Evolutionary conservation across 2,113 vertebrate species (phyloP), one percentile per base, ranked within the genome.

Genomic region (Tachycineta bicolor): DNA sequence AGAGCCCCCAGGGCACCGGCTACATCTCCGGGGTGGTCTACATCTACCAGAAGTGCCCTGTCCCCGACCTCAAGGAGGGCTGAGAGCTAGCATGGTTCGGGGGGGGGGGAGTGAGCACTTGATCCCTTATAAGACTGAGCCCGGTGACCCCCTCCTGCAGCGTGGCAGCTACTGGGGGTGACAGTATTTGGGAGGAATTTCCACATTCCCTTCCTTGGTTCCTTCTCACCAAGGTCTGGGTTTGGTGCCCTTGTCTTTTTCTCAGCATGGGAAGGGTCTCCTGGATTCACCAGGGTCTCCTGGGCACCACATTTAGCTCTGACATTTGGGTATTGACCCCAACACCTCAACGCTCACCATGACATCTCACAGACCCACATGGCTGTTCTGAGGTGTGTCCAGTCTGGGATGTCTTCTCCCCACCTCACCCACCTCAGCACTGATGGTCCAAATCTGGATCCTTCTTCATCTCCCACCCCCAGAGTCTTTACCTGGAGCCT

Each of bases 11-110:
- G 8, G 74, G 82, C 47, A 85, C 90, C 0, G 97, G 96, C 34
- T 99, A 99, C 97, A 99, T 99, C 95, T 70, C 98, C 0, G 99
- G 99, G 2, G 94, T 93, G 6, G 69, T 99, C 52, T 99, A 99
- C 68, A 25, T 99, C 47, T 99, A 98, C 94, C 97, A 43, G 52
- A 99, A 98, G 80, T 94, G 96, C 41, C 50, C 88, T 2, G 10
- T 94, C 3, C 71, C 68, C 2, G 6, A 5, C 2, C 22, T 31
- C 1, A 1, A 82, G 70, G 67, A 92, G 29, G 37, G 8, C 63
- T 96, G 83, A 97, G 31, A 53, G 60, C 25, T 6, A 1, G 4
- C 1, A 1, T 0, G 4, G 29, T 28, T 53, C 50, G 22, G 26
- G 58, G 39, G 26, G 58, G 39, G 7, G 14, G 28, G 4, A 37